Percentiles rank a stretch among this genome's conserved stretches.
Conservation (phyloP, 2,888 invertebrate species). For the Pachycephus smyrnensis region DNA sequence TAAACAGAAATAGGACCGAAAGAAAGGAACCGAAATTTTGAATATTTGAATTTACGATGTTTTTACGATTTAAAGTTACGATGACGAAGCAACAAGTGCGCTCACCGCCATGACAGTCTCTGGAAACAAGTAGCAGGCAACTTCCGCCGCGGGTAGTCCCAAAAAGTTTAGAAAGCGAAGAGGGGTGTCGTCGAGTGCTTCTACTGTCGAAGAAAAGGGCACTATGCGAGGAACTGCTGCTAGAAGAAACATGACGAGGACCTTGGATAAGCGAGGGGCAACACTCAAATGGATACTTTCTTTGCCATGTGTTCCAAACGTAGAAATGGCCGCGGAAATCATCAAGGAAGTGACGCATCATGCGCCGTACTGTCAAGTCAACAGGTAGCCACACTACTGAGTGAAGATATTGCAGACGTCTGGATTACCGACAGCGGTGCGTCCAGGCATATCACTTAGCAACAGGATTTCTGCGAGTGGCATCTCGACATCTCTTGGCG, state of each 20-base stretch:
- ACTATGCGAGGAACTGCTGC: conserved; percentile 24
- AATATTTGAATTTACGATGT: no score
- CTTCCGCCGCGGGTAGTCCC: no score
- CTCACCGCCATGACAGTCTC: no score
- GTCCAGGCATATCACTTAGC: conserved; percentile 29
- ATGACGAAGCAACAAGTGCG: no score
- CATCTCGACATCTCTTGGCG: conserved; percentile 25
- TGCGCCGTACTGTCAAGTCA: no score
- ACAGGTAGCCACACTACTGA: no score
- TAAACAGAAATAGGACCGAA: no score
- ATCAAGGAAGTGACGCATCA: conserved; percentile 13
- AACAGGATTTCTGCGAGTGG: conserved; percentile 33
- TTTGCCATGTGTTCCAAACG: no score
- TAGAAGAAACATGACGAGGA: conserved; percentile 16
- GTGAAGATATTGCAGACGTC: conserved; percentile 24
- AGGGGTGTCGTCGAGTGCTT: conserved; percentile 26
- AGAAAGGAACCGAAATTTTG: no score
- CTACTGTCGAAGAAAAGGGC: conserved; percentile 28
- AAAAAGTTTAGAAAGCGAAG: no score
- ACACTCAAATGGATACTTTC: conserved; percentile 19
- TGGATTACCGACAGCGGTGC: conserved; percentile 36
- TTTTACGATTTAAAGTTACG: no score
- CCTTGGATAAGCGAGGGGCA: conserved; percentile 1
- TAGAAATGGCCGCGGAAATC: conserved; percentile 22
- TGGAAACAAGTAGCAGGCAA: no score